Evolutionary conservation across 2,113 vertebrate species (phyloP).

Genomic region (Clinocottus analis): DNA sequence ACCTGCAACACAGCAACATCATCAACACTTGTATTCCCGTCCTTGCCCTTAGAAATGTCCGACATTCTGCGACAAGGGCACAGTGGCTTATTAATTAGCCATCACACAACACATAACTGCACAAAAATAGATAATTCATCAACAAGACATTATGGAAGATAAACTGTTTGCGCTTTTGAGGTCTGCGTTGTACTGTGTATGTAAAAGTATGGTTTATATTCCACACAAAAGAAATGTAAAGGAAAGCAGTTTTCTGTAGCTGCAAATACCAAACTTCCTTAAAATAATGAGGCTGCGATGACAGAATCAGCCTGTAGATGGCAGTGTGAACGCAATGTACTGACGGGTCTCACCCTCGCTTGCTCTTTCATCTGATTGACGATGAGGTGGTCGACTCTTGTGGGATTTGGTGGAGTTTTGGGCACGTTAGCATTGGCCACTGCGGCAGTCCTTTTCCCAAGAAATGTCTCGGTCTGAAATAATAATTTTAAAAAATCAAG

Average conservation of each 20-base stretch:
- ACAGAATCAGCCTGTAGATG: conserved; percentile 38
- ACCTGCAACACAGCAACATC: conserved; percentile 68
- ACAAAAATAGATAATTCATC: neutral
- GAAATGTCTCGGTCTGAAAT: conserved; percentile 74
- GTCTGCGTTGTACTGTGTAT: neutral
- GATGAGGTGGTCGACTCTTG: conserved; percentile 78
- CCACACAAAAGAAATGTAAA: neutral
- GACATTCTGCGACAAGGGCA: neutral
- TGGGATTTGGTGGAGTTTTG: conserved; percentile 74
- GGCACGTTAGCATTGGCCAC: conserved; percentile 51
- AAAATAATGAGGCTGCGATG: neutral
- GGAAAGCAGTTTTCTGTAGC: neutral
- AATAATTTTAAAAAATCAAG: neutral
- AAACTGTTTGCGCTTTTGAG: neutral
- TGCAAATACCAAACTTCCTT: neutral
- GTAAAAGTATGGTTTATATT: neutral
- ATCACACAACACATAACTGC: neutral
- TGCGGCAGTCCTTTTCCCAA: conserved; percentile 58
- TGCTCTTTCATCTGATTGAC: conserved; percentile 79
- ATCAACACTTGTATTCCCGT: neutral
- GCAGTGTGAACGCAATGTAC: conserved; percentile 22
- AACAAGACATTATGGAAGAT: neutral
- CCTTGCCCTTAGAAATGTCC: neutral
- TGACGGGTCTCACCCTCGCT: conserved; percentile 70
- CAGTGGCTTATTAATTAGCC: neutral